Conservation (phyloP, 2,113 vertebrate genomes). For the Telmatochromis sp. region DNA sequence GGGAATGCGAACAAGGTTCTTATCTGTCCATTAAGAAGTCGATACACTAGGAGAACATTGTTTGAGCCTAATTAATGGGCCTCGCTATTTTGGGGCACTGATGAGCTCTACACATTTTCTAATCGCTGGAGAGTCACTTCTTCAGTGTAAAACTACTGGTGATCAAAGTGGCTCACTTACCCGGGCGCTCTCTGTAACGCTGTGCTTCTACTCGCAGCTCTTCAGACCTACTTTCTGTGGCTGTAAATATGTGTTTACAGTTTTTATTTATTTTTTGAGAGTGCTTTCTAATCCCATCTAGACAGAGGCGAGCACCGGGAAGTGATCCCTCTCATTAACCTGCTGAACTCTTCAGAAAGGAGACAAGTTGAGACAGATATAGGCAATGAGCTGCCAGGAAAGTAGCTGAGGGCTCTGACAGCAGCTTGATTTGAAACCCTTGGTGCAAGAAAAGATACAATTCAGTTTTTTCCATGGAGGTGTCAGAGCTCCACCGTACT, state of each 20-base stretch:
- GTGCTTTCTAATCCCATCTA: not conserved
- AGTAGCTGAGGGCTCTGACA: constrained; percentile 37
- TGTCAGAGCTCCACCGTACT: not conserved
- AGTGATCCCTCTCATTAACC: constrained; percentile 46
- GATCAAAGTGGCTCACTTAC: constrained; percentile 51
- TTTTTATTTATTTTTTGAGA: not conserved
- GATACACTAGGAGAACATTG: constrained; percentile 68
- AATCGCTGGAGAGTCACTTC: constrained; percentile 60
- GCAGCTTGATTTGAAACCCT: constrained; percentile 42
- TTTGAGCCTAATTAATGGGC: constrained; percentile 75
- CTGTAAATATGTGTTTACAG: not conserved
- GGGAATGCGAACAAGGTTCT: constrained; percentile 70
- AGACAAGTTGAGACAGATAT: constrained; percentile 53
- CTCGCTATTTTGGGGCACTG: constrained; percentile 52
- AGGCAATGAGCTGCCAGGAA: constrained; percentile 31
- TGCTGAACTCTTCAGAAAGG: constrained; percentile 50
- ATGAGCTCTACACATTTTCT: constrained; percentile 61
- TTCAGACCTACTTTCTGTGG: not conserved
- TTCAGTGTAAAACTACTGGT: constrained; percentile 51
- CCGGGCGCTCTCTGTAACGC: not conserved
- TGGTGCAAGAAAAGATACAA: constrained; percentile 27
- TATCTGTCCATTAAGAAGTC: constrained; percentile 76
- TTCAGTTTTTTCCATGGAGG: constrained; percentile 7
- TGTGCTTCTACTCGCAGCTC: not conserved
- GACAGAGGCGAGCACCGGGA: constrained; percentile 2